Evolutionary conservation across 2,797 vertebrate species (phyloP).

Genomic region (Notolabrus celidotus): DNA sequence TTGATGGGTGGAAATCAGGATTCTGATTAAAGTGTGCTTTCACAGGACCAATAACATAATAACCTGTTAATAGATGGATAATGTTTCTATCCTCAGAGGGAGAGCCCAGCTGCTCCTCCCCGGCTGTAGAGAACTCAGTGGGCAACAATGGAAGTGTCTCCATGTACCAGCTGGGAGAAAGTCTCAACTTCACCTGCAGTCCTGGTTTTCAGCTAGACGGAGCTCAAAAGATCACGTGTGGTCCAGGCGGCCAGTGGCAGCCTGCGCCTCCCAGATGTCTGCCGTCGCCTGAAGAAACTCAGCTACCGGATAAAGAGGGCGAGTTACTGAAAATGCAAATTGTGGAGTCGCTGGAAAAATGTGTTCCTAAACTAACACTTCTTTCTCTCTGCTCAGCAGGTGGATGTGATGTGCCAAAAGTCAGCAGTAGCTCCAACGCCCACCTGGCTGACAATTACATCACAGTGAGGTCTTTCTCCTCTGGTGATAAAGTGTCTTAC

Average conservation of each 20-base stretch:
- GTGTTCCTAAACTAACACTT: too few species aligned
- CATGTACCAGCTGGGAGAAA: conserved; percentile 30
- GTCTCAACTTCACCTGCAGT: conserved; percentile 53
- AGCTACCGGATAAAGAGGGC: neutral
- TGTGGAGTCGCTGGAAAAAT: neutral
- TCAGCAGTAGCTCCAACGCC: neutral
- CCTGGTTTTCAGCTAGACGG: conserved; percentile 61
- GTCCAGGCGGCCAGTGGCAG: conserved; percentile 59
- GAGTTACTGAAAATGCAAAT: neutral
- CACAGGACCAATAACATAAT: too few species aligned
- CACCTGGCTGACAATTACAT: conserved; percentile 34
- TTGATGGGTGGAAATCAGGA: too few species aligned
- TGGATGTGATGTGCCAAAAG: conserved; percentile 56
- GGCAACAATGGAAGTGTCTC: neutral
- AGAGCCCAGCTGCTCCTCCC: conserved; percentile 46
- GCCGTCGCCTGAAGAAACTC: neutral
- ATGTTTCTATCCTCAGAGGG: conserved; percentile 28
- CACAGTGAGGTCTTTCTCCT: conserved; percentile 26
- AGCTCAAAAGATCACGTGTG: conserved; percentile 53
- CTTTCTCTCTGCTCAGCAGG: conserved; percentile 20
- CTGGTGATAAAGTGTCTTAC: conserved; percentile 55
- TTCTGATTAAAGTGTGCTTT: too few species aligned
- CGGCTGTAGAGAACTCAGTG: conserved; percentile 57
- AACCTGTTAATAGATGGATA: neutral
- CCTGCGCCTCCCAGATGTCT: conserved; percentile 61